Evolutionary conservation across 2,797 vertebrate species (phyloP), one percentile per base, ranked within the genome.

Genomic region (Pangasius mekongensis): DNA sequence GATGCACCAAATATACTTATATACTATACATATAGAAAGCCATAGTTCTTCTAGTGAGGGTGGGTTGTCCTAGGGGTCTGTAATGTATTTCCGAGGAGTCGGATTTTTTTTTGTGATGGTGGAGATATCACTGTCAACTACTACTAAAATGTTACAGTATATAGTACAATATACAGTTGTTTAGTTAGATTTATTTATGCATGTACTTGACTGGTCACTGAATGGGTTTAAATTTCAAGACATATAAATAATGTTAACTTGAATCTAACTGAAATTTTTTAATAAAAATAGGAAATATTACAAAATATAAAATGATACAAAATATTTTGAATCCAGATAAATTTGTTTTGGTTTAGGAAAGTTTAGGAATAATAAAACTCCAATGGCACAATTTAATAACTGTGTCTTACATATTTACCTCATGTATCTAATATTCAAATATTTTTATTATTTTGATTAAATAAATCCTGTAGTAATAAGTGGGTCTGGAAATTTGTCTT

Each of bases 401-500:
- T 20, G 0, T 20, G 3, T 33, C 30, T 33, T 80, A 24, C 30
- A 58, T 36, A 56, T 56, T 56, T 58, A 36, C 5, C n/a, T 56
- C 20, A 81, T 81, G 11, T 82, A 36, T 62, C 22, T 16, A 62
- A 14, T 39, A 82, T 43, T 60, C 10, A 39, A 30, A 54, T 78
- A 78, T 78, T 20, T 49, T 20, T 62, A 62, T 58, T 81, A 20
- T 33, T 60, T 39, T 81, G 22, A 24, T 33, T 9, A 52, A 80
- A 56, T 56, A 76, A 76, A 76, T 76, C 71, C 9, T 77, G 1
- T 78, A 5, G 5, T 33, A 14, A 56, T 20, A 13, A 60, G 8
- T 78, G 49, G 6, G 76, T 78, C 16, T 78, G 76, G 49, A 78
- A 78, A 78, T 78, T 6, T 76, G n/a, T 60, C 60, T 58, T 39